Base-by-base conservation (phyloP, 2,113 vertebrate genomes). In the Alligator mississippiensis region DNA sequence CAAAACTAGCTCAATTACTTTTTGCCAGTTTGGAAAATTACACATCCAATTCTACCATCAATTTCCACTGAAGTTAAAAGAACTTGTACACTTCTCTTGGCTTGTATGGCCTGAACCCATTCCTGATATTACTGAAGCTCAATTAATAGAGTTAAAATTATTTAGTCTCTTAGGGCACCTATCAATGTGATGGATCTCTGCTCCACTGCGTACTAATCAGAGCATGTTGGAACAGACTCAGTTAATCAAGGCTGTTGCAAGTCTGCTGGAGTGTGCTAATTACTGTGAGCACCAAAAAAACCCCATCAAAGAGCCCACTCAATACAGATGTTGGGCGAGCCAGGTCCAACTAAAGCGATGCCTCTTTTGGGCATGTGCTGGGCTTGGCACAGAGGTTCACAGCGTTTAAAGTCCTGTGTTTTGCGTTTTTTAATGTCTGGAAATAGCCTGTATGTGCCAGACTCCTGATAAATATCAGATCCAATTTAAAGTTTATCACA, bases 61-160 rank as follows among this genome's bases (percentile, higher is more conserved):
- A 19, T 25, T 89, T n/a, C 27, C n/a, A 3, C 12, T 2, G 4
- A 77, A 80, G 34, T 11, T 63, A 59, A 5, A 0, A 14, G 34
- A 55, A 28, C 8, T 8, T 0, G 3, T 0, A 0, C 59, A 3
- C 59, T 62, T 62, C 21, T 62, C 21, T 72, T 16, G n/a, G 47
- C 47, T 47, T 27, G n/a, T 14, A 27, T 14, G 47, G 38, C n/a
- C 38, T 21, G 18, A 82, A 87, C 19, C 21, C 5, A 16, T 38
- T 47, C 63, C 11, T 64, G 62, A 17, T 7, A 17, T 5, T 21
- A 64, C 15, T 72, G 25, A 79, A 59, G 87, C 62, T 3, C 7
- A 25, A 78, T 2, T 58, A 3, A 8, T 1, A 4, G 54, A 16
- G 61, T 55, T 79, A 57, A 15, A 81, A 34, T n/a, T 68, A 47